Conservation (phyloP, 1,140 invertebrate species). For the Drosophila elegans region DNA sequence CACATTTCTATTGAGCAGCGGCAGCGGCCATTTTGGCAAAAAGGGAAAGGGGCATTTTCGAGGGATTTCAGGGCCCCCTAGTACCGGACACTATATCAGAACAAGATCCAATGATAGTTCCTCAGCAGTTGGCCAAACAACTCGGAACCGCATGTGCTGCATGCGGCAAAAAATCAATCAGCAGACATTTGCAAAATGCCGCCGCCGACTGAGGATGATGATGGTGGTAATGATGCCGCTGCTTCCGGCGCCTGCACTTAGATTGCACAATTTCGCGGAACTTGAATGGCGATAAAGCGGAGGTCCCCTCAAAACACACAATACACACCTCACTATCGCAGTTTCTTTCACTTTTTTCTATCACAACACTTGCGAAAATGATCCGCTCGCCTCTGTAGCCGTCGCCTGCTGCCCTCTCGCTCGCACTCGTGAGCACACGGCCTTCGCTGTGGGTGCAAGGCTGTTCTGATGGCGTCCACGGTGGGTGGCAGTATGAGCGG, state of each 20-base stretch:
- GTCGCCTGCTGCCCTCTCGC: constrained; percentile 59
- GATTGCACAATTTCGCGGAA: constrained; percentile 61
- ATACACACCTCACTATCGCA: constrained; percentile 69
- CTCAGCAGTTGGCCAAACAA: not conserved
- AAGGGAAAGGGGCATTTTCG: constrained; percentile 1
- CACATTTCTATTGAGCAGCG: constrained; percentile 36
- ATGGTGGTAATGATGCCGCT: constrained; percentile 18
- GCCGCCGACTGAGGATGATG: constrained; percentile 22
- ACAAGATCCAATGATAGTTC: not conserved
- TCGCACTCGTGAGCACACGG: constrained; percentile 43
- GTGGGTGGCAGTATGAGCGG: constrained; percentile 9
- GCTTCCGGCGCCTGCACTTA: constrained; percentile 16
- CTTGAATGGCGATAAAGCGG: constrained; percentile 19
- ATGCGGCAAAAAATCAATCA: constrained; percentile 75
- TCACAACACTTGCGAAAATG: constrained; percentile 75
- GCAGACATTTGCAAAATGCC: constrained; percentile 79
- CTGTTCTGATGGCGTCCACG: constrained; percentile 14
- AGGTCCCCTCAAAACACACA: constrained; percentile 43
- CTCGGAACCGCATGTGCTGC: constrained; percentile 22
- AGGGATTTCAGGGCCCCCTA: not conserved
- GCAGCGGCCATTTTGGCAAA: constrained; percentile 79
- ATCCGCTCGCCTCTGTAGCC: constrained; percentile 48
- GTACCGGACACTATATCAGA: not conserved
- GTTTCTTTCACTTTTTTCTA: constrained; percentile 69
- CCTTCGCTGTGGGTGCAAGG: constrained; percentile 35